These are phyloP conservation scores for Octodon degus DNA, from an alignment of 2,113 vertebrate genomes.

Conservation along the genomic window DNA sequence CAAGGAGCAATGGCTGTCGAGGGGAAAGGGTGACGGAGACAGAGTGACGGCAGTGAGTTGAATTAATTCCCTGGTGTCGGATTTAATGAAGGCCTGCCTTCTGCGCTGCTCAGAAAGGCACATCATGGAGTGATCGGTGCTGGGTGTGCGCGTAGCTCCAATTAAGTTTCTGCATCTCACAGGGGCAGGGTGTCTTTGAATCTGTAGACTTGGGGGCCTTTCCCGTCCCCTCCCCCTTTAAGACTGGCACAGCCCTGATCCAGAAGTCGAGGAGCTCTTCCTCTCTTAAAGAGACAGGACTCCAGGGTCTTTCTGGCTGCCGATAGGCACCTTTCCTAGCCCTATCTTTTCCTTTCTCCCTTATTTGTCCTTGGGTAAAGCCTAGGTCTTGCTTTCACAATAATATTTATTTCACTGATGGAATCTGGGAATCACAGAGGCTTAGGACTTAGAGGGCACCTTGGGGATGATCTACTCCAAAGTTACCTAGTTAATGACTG, in stretches of 20 bases:
- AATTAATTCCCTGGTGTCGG: constrained; percentile 82
- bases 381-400: background rate
- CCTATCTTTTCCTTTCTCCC: background rate
- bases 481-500: background rate
- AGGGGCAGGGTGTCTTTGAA: constrained; percentile 61
- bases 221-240: constrained; percentile 16
- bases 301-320: background rate
- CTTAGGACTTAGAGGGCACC: background rate
- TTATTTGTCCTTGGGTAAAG: background rate
- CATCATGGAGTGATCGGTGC: constrained; percentile 60
- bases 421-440: background rate
- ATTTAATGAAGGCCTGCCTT: constrained; percentile 83
- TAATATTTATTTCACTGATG: background rate
- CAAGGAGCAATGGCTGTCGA: constrained; percentile 74
- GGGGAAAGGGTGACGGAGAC: constrained; percentile 73
- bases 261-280: background rate
- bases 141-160: constrained; percentile 70
- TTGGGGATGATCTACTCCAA: background rate
- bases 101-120: constrained; percentile 67
- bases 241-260: background rate
- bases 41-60: constrained; percentile 77
- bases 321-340: accelerated
- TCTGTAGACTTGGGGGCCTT: constrained; percentile 63
- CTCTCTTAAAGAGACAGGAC: constrained; percentile 70
- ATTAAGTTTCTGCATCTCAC: constrained; percentile 74